These are phyloP conservation scores for Agonopterix arenella DNA, from an alignment of 2,888 invertebrate genomes.

Conservation along the genomic window DNA sequence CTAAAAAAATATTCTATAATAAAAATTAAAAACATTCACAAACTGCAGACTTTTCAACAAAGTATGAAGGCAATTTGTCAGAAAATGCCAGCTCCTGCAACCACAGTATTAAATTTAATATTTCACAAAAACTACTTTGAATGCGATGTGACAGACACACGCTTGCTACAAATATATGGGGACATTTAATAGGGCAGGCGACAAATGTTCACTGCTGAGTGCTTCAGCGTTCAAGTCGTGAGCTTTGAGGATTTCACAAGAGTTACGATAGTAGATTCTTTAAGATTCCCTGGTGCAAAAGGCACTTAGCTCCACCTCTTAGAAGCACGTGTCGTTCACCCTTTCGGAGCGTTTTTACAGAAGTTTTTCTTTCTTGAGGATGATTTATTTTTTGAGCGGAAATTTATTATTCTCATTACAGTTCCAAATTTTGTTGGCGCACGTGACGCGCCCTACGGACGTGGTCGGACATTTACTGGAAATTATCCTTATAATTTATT, in stretches of 20 bases:
- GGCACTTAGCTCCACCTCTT: slow-evolving; percentile 17
- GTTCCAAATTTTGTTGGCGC: slow-evolving; percentile 33
- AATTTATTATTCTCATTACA: slow-evolving; percentile 47
- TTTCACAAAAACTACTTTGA: not conserved
- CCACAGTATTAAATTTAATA: too few relatives aligned
- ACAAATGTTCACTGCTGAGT: not conserved
- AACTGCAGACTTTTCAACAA: too few relatives aligned
- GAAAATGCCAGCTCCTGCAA: too few relatives aligned
- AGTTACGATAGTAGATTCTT: slow-evolving; percentile 1
- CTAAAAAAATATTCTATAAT: too few relatives aligned
- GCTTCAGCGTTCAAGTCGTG: slow-evolving; percentile 16
- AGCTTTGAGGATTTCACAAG: slow-evolving; percentile 22
- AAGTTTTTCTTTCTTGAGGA: not conserved
- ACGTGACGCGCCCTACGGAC: slow-evolving; percentile 27
- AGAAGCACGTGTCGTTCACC: slow-evolving; percentile 13
- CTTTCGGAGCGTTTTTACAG: not conserved
- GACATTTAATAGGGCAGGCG: not conserved
- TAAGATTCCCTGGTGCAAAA: slow-evolving; percentile 13
- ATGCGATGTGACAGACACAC: not conserved
- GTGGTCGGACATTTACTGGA: slow-evolving; percentile 3
- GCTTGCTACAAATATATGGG: not conserved
- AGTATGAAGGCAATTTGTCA: too few relatives aligned
- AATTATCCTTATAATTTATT: not conserved
- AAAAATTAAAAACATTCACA: too few relatives aligned
- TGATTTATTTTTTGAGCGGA: slow-evolving; percentile 11